Evolutionary conservation across 1,140 invertebrate species (phyloP), one percentile per base, ranked within the genome.

Genomic region (Nasonia giraulti): DNA sequence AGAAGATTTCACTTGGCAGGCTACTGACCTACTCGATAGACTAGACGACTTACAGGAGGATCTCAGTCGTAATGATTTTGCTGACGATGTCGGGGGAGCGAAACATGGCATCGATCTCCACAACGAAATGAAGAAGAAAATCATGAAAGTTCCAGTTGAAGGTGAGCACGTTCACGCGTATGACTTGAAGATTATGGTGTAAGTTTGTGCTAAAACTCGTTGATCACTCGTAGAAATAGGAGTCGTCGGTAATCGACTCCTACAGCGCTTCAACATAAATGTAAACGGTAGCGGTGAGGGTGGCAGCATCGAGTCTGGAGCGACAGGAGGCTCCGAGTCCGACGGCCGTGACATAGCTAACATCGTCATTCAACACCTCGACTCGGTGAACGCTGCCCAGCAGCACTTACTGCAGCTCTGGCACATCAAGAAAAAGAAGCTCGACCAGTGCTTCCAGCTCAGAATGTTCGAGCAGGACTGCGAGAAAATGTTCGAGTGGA

Each of bases 401-500:
- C 97, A 98, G 89, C 97, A 98, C 89, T 95, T 99, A 14, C 94
- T 98, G 66, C 97, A 98, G 90, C 93, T 98, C 40, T 99, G 98
- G 98, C 97, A 98, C 89, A 96, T 97, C 87, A 98, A 98, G 90
- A 98, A 98, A 91, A 94, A 96, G 82, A 97, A 98, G 91, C 94
- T 99, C 80, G 98, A 99, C 91, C 98, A 99, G 91, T 99, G 98
- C 91, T 97, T 99, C 91, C 98, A 99, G 90, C 94, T 99, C 85
- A 94, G 98, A 76, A 94, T 99, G 20, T 99, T 99, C 91, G 98
- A 99, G 93, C 97, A 98, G 92, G 98, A 99, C 92, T 99, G 98
- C 88, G 98, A 99, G 91, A 99, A 99, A 96, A 99, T 99, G 98
- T 97, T 99, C 91, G 98, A 99, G 90, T 99, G 98, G 98, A 98